Conservation (phyloP, 2,113 vertebrate species). For the Esox niger region DNA sequence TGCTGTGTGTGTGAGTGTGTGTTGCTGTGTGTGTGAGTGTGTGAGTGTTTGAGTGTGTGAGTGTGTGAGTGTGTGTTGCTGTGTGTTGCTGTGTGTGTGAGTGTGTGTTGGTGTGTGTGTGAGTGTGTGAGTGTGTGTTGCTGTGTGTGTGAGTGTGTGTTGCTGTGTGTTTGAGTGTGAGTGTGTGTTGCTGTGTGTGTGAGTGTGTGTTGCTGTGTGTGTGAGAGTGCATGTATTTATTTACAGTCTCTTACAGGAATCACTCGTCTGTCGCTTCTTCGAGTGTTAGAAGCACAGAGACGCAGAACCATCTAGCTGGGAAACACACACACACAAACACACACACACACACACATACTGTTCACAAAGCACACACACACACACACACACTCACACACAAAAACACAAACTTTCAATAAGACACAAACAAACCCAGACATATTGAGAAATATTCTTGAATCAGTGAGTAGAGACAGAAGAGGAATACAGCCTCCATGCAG, state of each 20-base stretch:
- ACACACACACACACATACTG: conserved; percentile 14
- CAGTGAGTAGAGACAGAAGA: too few relatives aligned
- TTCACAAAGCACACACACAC: not conserved
- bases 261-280: conserved; percentile 24
- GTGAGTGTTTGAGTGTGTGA: too few relatives aligned
- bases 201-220: conserved; percentile 25
- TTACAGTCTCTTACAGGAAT: conserved; percentile 62
- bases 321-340: conserved; percentile 4
- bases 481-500: too few relatives aligned
- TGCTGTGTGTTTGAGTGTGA: conserved; percentile 2
- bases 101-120: not conserved
- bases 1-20: too few relatives aligned
- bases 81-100: conserved; percentile 23
- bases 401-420: conserved; percentile 8
- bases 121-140: conserved; percentile 3
- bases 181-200: conserved; percentile 33
- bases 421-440: conserved; percentile 14
- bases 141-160: conserved; percentile 13
- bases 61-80: not conserved
- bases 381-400: not conserved
- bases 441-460: not conserved
- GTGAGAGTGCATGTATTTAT: conserved; percentile 41
- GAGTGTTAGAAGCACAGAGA: conserved; percentile 34
- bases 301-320: not conserved
- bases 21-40: too few relatives aligned